These are phyloP conservation scores for Lepidochitona cinerea DNA, from an alignment of 2,888 invertebrate genomes.

Conservation along the genomic window DNA sequence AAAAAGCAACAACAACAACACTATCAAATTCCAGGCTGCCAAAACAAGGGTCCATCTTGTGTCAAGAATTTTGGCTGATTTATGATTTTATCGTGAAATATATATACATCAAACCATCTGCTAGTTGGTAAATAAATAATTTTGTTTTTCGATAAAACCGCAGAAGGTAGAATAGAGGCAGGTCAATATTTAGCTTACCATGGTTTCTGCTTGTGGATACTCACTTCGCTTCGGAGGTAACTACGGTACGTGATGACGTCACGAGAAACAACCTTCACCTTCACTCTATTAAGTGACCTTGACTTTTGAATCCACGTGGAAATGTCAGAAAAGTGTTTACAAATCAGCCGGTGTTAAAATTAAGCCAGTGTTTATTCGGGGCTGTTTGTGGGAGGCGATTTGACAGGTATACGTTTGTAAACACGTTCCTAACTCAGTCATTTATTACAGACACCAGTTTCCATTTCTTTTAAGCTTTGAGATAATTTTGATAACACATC, in stretches of 20 bases:
- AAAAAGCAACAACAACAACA: no score
- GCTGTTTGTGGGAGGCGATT: not conserved
- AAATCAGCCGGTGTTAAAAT: not conserved
- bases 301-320: not conserved
- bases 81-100: no score
- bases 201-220: slow-evolving; percentile 7
- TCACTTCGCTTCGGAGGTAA: slow-evolving; percentile 40
- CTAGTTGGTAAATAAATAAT: no score
- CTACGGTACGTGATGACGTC: slow-evolving; percentile 50
- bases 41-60: no score
- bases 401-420: no score
- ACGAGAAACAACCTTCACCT: slow-evolving; percentile 14
- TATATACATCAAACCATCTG: no score
- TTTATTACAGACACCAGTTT: no score
- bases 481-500: no score
- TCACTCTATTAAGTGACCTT: not conserved
- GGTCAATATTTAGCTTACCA: slow-evolving; percentile 20
- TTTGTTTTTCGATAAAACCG: not conserved
- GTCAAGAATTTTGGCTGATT: no score
- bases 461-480: no score
- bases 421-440: no score
- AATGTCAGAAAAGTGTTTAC: not conserved
- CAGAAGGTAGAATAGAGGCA: not conserved
- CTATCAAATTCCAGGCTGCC: no score
- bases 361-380: not conserved